Evolutionary conservation across 2,113 vertebrate species (phyloP).

Genomic region (Ciconia maguari): DNA sequence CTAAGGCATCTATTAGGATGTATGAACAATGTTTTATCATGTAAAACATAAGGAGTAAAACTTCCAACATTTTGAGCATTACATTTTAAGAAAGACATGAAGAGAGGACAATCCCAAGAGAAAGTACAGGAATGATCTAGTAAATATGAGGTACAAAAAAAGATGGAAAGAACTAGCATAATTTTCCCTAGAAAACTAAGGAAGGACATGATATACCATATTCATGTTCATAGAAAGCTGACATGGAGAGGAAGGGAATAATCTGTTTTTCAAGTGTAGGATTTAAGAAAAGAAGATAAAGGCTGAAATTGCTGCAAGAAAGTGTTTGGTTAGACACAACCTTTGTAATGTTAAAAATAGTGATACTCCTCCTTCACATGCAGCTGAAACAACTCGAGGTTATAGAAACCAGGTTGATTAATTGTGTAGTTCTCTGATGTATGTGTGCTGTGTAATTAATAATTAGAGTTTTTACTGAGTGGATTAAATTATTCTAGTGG

Average conservation of each 20-base stretch:
- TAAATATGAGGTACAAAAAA: background rate
- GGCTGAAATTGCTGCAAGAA: background rate
- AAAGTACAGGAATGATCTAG: background rate
- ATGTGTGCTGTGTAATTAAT: background rate
- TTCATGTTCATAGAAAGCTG: background rate
- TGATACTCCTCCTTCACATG: background rate
- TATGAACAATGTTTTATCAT: background rate
- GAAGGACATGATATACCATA: background rate
- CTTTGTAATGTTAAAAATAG: background rate
- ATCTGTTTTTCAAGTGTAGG: background rate
- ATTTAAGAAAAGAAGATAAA: background rate
- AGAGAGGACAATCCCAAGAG: background rate
- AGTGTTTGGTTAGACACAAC: background rate
- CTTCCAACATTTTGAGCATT: background rate
- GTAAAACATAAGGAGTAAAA: background rate
- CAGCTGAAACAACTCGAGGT: background rate
- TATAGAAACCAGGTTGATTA: background rate
- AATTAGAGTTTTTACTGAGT: background rate
- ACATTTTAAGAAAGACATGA: background rate
- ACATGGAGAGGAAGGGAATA: background rate
- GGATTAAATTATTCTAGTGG: background rate
- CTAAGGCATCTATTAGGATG: background rate
- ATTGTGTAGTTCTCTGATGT: background rate
- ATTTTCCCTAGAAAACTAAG: background rate
- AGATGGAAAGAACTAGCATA: fast-evolving